Percentiles rank a stretch among this genome's conserved stretches.
Evolutionary conservation across 2,797 vertebrate genomes (phyloP).

Genomic region (Chelmon rostratus): DNA sequence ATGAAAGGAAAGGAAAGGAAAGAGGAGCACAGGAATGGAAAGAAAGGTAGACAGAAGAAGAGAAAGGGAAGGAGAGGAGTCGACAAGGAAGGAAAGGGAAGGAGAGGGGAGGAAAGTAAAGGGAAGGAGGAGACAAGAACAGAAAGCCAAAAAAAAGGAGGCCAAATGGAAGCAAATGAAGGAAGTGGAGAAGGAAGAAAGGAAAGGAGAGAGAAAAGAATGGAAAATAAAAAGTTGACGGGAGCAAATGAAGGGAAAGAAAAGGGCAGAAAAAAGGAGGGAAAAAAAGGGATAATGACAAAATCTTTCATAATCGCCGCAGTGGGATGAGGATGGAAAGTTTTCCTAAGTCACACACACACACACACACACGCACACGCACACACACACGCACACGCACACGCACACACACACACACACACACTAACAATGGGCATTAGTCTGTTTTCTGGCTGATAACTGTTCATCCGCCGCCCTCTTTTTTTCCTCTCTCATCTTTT

Average conservation of each 20-base stretch:
- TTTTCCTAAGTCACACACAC: constrained; percentile 6
- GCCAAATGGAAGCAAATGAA: background rate
- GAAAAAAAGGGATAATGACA: constrained; percentile 1
- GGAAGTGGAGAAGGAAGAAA: background rate
- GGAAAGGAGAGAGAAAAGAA: background rate
- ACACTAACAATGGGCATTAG: constrained; percentile 39
- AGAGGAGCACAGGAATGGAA: no score
- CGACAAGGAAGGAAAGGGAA: background rate
- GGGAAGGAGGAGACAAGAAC: background rate
- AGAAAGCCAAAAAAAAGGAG: background rate
- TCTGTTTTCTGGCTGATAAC: constrained; percentile 63
- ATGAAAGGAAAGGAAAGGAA: background rate
- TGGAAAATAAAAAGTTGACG: no score
- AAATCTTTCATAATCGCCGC: background rate
- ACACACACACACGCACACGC: constrained; percentile 6
- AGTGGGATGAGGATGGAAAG: constrained; percentile 12
- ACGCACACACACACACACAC: background rate
- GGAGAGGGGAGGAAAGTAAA: background rate
- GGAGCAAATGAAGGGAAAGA: background rate
- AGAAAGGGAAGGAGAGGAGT: background rate
- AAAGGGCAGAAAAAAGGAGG: background rate
- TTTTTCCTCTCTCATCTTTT: background rate
- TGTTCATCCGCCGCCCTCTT: constrained; percentile 36
- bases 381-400: constrained; percentile 13
- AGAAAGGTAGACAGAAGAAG: background rate